phyloP scores from a whole-genome alignment of 2,888 invertebrate species.

The Amaurobius ferox region DNA sequence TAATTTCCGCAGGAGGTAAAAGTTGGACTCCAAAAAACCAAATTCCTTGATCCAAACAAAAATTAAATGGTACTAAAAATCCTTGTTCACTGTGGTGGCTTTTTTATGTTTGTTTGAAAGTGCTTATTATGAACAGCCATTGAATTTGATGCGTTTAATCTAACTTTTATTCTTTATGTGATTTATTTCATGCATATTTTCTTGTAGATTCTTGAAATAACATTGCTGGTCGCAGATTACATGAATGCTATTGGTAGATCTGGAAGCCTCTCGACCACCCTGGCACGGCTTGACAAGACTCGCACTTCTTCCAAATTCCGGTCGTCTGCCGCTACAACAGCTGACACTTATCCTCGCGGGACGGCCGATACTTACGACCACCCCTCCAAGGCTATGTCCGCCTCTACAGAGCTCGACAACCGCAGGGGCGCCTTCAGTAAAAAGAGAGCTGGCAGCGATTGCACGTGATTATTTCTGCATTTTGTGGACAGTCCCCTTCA shows the following conservation, averaged over 20 bases:
- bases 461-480: conserved; percentile 40
- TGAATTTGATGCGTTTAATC: too few relatives aligned
- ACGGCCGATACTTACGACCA: conserved; percentile 29
- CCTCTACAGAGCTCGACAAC: conserved; percentile 57
- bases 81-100: too few relatives aligned
- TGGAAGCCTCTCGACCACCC: conserved; percentile 15
- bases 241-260: conserved; percentile 82
- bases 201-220: conserved; percentile 89
- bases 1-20: too few relatives aligned
- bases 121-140: too few relatives aligned
- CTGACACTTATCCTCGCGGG: conserved; percentile 18
- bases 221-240: conserved; percentile 93
- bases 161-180: too few relatives aligned
- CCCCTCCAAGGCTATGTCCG: conserved; percentile 46
- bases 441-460: conserved; percentile 62
- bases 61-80: too few relatives aligned
- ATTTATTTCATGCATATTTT: too few relatives aligned
- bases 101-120: too few relatives aligned
- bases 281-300: conserved; percentile 55
- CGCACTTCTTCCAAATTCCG: conserved; percentile 47
- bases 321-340: conserved; percentile 27
- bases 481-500: too few relatives aligned
- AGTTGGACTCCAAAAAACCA: too few relatives aligned
- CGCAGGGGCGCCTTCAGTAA: conserved; percentile 49
- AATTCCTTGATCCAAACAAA: too few relatives aligned